Evolutionary conservation across 2,113 vertebrate genomes (phyloP), one percentile per base, ranked within the genome.

Genomic region (Cynoglossus semilaevis): DNA sequence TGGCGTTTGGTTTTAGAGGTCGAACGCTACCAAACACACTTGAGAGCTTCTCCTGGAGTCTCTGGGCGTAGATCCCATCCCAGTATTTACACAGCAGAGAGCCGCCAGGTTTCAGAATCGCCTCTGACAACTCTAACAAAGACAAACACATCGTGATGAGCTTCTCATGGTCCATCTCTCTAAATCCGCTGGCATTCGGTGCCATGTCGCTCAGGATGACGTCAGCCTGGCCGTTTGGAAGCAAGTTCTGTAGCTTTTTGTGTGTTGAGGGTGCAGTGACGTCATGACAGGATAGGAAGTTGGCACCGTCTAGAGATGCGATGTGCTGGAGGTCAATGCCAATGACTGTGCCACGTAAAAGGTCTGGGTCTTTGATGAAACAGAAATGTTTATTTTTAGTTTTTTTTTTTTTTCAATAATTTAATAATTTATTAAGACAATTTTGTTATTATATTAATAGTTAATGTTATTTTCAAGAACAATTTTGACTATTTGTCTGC

Each of bases 191-290:
- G 2, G 96, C 95, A 0, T 96, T 98, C 40, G 96, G 97, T 0
- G 96, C 96, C 94, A 98, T 93, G 80, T 99, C 96, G 0, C 95
- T 99, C 67, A 98, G 83, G 77, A 99, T 89, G 74, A 96, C 89
- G 1, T 97, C 92, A 19, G 88, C 94, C 60, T 48, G 87, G 17
- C 84, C 86, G 0, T 40, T 34, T 10, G 95, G 96, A 34, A 99
- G 94, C 52, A 94, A 80, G 11, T 76, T 84, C 56, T 64, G 87
- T 40, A 98, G 85, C 11, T 56, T 83, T 46, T 66, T 65, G 3
- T 87, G 86, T 0, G 90, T 92, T 44, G 29, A 5, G 0, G 89
- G 88, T 42, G 92, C 86, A 0, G 91, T 85, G 34, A 97, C 42
- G 47, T 99, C 93, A 0, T 89, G 63, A 36, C 82, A 42, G 0